phyloP scores from a whole-genome alignment of 1,140 invertebrate species.

The Bombus haemorrhoidalis region DNA sequence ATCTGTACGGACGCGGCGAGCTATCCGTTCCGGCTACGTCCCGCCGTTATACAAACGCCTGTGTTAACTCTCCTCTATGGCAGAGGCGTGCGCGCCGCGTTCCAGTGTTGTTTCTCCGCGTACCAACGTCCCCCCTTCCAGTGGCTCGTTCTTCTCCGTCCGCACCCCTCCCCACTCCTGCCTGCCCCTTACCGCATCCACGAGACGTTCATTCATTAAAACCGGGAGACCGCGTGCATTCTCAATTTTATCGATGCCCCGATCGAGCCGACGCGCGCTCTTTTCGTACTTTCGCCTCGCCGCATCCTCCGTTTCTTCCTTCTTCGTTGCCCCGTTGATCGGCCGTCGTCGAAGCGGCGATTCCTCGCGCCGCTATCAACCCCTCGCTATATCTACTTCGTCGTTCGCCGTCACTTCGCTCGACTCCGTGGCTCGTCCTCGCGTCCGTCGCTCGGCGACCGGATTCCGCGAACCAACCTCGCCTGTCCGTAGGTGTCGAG shows the following conservation, averaged over 20 bases:
- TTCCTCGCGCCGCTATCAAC: no score
- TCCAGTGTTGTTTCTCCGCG: conserved; percentile 13
- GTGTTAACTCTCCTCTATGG: conserved; percentile 52
- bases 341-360: no score
- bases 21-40: conserved; percentile 64
- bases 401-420: background rate
- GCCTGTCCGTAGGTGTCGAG: conserved; percentile 26
- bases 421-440: background rate
- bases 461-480: conserved; percentile 16
- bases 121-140: conserved; percentile 18
- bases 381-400: fast-evolving
- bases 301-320: background rate
- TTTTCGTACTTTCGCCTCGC: background rate
- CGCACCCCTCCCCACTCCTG: conserved; percentile 38
- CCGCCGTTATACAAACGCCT: conserved; percentile 57
- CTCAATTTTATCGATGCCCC: conserved; percentile 77
- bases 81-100: background rate
- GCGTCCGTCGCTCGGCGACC: background rate
- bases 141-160: conserved; percentile 30
- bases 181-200: conserved; percentile 71
- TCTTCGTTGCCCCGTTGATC: background rate
- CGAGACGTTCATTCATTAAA: conserved; percentile 79
- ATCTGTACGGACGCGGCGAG: conserved; percentile 68
- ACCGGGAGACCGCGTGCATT: conserved; percentile 68
- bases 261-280: conserved; percentile 56